Percentiles rank a stretch among this genome's conserved stretches.
Conservation (phyloP, 2,113 vertebrate species). For the Anas platyrhynchos region DNA sequence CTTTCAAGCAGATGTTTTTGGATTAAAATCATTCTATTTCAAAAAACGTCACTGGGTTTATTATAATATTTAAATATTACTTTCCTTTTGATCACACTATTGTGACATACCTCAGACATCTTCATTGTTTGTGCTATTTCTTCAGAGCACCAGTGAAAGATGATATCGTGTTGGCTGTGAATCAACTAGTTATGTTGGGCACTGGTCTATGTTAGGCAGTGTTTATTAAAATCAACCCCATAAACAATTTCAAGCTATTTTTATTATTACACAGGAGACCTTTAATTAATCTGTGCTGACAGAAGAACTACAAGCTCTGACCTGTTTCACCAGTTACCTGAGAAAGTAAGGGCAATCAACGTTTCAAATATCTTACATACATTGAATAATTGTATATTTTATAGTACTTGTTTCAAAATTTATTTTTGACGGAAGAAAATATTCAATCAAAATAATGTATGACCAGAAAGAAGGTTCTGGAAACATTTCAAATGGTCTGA, state of each 20-base stretch:
- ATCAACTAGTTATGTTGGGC: conserved; percentile 32
- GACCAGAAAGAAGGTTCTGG: not conserved
- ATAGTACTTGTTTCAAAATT: not conserved
- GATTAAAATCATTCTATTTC: conserved; percentile 73
- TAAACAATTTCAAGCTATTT: conserved; percentile 70
- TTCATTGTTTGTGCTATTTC: conserved; percentile 73
- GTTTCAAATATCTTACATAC: conserved; percentile 8
- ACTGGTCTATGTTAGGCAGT: conserved; percentile 50
- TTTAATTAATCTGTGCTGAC: conserved; percentile 70
- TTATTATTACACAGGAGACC: conserved; percentile 55
- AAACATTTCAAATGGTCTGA: not conserved
- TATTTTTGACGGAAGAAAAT: not conserved
- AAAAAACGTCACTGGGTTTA: conserved; percentile 73
- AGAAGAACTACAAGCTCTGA: conserved; percentile 58
- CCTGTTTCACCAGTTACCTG: not conserved
- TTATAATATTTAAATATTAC: conserved; percentile 73
- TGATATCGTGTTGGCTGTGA: conserved; percentile 63
- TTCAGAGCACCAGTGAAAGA: conserved; percentile 56
- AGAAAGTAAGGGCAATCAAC: not conserved
- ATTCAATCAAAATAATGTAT: not conserved
- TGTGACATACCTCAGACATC: conserved; percentile 79
- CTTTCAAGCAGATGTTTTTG: conserved; percentile 73
- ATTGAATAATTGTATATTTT: not conserved
- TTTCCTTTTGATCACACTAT: conserved; percentile 74
- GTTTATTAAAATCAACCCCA: conserved; percentile 59